Conservation (phyloP, 2,113 vertebrate genomes). For the Xenopus laevis region DNA sequence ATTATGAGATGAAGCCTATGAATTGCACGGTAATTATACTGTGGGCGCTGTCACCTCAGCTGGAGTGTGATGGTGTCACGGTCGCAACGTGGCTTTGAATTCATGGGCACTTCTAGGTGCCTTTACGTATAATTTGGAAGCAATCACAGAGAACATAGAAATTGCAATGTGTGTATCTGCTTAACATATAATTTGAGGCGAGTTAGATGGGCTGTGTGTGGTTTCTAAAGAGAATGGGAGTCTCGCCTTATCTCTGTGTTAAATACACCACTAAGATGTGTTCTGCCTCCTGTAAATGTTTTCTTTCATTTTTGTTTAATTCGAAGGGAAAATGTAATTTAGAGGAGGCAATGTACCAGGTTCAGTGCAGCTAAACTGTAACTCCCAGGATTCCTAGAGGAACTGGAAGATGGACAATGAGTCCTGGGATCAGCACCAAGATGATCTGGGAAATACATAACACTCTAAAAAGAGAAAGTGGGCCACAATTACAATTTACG, state of each 20-base stretch:
- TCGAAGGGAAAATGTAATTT: no score
- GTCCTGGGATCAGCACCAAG: no score
- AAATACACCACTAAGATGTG: no score
- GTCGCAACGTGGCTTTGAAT: slow-evolving; percentile 8
- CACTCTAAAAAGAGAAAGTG: no score
- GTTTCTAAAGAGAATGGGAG: slow-evolving; percentile 1
- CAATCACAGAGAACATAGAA: slow-evolving; percentile 38
- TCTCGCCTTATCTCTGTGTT: no score
- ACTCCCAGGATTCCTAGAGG: no score
- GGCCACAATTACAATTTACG: no score
- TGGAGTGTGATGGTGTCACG: slow-evolving; percentile 17
- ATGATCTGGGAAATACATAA: no score
- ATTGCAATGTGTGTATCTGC: slow-evolving; percentile 39
- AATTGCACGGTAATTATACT: slow-evolving; percentile 34
- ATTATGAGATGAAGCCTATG: slow-evolving; percentile 35
- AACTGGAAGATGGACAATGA: no score
- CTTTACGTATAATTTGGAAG: slow-evolving; percentile 34
- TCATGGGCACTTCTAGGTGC: not conserved
- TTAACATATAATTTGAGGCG: slow-evolving; percentile 32
- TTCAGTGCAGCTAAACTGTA: no score
- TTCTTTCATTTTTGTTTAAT: not conserved
- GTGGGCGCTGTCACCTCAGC: slow-evolving; percentile 37
- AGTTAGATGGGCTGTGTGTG: slow-evolving; percentile 8
- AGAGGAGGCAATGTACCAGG: no score
- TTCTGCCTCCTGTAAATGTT: not conserved